Conservation (phyloP, 2,888 invertebrate species). For the Hybos culiciformis region DNA sequence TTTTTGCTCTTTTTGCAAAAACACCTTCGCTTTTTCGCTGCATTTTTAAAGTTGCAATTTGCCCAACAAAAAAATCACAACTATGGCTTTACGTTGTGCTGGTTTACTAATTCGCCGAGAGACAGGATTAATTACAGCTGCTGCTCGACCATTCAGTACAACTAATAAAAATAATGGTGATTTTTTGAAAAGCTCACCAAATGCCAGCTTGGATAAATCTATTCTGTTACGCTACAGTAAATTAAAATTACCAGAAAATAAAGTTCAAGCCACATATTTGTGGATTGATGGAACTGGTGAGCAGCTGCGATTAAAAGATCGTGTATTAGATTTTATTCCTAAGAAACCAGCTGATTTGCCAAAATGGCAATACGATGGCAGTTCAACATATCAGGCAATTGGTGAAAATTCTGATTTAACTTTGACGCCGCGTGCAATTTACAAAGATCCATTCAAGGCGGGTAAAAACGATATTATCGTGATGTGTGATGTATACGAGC, state of each 20-base stretch:
- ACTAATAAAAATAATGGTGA: slow-evolving; percentile 33
- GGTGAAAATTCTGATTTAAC: slow-evolving; percentile 58
- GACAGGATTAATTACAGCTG: slow-evolving; percentile 1
- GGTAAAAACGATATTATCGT: slow-evolving; percentile 59
- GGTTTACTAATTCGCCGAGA: too few species aligned
- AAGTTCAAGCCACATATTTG: slow-evolving; percentile 50
- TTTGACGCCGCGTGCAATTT: slow-evolving; percentile 62
- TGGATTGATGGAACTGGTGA: slow-evolving; percentile 69
- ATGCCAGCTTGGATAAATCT: slow-evolving; percentile 62
- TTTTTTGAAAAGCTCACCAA: too few species aligned
- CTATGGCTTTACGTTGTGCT: not conserved
- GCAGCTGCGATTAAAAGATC: slow-evolving; percentile 52
- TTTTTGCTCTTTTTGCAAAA: too few species aligned
- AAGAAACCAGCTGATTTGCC: slow-evolving; percentile 48
- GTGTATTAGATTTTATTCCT: slow-evolving; percentile 53
- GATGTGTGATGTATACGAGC: slow-evolving; percentile 61
- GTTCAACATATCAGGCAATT: slow-evolving; percentile 51
- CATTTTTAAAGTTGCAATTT: too few species aligned
- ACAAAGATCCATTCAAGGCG: slow-evolving; percentile 61
- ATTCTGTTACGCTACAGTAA: slow-evolving; percentile 56
- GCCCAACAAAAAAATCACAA: too few species aligned
- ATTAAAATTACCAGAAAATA: slow-evolving; percentile 41
- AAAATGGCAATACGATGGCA: slow-evolving; percentile 64
- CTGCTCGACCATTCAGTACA: slow-evolving; percentile 14
- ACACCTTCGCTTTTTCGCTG: too few species aligned